These are phyloP conservation scores for Drosophila maculinotata DNA, from an alignment of 2,888 invertebrate genomes.

Conservation along the genomic window DNA sequence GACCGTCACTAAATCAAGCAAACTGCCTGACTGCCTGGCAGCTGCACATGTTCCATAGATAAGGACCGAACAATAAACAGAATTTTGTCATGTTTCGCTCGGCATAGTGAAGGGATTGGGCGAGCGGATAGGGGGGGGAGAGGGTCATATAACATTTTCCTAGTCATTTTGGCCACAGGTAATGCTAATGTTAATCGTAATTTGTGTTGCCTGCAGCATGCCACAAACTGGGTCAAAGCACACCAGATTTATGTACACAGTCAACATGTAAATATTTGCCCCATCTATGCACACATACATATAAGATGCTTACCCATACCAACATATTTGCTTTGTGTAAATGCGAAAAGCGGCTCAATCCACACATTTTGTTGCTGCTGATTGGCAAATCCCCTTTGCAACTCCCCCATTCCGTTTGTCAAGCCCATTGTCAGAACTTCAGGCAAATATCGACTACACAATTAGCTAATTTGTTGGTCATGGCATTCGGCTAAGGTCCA, in stretches of 20 bases:
- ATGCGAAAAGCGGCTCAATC: slow-evolving; percentile 23
- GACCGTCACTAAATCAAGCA: slow-evolving; percentile 58
- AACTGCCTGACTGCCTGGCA: slow-evolving; percentile 10
- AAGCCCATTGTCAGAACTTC: slow-evolving; percentile 23
- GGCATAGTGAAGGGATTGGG: too few relatives aligned
- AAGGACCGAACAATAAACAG: slow-evolving; percentile 36
- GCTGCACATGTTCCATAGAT: slow-evolving; percentile 19
- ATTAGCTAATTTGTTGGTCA: slow-evolving; percentile 45
- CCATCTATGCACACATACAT: background rate
- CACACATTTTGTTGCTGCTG: slow-evolving; percentile 36
- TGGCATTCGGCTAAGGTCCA: slow-evolving; percentile 5
- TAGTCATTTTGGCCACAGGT: slow-evolving; percentile 23
- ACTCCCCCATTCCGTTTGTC: background rate
- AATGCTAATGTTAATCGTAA: slow-evolving; percentile 40
- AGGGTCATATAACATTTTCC: slow-evolving; percentile 24
- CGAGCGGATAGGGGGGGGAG: too few relatives aligned
- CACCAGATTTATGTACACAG: slow-evolving; percentile 51
- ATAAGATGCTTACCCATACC: background rate
- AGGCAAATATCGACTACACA: slow-evolving; percentile 24
- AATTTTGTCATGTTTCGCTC: slow-evolving; percentile 31
- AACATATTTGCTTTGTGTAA: slow-evolving; percentile 3
- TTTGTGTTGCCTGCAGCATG: slow-evolving; percentile 51
- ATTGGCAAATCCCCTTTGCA: slow-evolving; percentile 29
- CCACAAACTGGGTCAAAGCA: slow-evolving; percentile 44
- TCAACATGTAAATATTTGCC: slow-evolving; percentile 42